Evolutionary conservation across 2,113 vertebrate genomes (phyloP).

Genomic region (Leucosticte australis): DNA sequence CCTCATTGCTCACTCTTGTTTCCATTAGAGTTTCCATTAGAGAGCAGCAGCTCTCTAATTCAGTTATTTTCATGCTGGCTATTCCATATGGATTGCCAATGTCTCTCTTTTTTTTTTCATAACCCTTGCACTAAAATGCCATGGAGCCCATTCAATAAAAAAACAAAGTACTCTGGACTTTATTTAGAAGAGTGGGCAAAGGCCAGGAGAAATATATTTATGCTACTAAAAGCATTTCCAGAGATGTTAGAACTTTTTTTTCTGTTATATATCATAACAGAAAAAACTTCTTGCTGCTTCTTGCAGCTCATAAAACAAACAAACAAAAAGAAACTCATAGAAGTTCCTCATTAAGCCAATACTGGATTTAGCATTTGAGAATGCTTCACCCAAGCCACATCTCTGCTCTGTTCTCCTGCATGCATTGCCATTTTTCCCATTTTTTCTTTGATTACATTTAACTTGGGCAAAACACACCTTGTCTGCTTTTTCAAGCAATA

Average conservation of each 20-base stretch:
- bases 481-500: background rate
- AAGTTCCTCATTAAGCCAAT: background rate
- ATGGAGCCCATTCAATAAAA: background rate
- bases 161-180: background rate
- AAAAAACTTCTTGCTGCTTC: background rate
- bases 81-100: background rate
- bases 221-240: background rate
- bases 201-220: background rate
- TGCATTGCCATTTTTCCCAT: background rate
- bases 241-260: background rate
- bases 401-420: background rate
- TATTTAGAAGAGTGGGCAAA: background rate
- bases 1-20: background rate
- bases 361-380: background rate
- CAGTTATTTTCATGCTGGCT: background rate
- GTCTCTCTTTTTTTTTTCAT: background rate
- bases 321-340: background rate
- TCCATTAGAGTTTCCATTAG: too few species aligned
- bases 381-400: background rate
- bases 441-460: background rate
- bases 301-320: background rate
- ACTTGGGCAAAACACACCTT: background rate
- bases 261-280: background rate
- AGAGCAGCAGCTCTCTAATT: background rate
- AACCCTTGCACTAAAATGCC: background rate